Percentiles rank a stretch among this genome's conserved stretches.
Evolutionary conservation across 2,888 invertebrate genomes (phyloP).

Genomic region (Helicoverpa assulta): DNA sequence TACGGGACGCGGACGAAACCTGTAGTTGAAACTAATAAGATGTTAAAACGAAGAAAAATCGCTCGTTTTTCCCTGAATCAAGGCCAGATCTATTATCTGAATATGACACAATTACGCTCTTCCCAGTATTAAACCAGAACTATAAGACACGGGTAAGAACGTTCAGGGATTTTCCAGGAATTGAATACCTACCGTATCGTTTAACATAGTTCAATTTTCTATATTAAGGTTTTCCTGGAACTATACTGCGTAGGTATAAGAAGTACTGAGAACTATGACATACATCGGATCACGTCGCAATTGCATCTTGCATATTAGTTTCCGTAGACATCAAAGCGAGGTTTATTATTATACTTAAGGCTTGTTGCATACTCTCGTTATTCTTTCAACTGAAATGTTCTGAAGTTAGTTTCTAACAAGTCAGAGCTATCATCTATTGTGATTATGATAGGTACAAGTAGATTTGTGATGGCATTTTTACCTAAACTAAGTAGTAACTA

Average conservation of each 20-base stretch:
- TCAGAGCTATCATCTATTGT: no score
- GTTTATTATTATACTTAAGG: slow-evolving; percentile 65
- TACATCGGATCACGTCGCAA: slow-evolving; percentile 43
- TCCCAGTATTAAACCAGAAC: not conserved
- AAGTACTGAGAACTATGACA: slow-evolving; percentile 32
- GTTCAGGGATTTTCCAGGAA: not conserved
- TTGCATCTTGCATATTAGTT: slow-evolving; percentile 57
- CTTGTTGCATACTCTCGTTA: slow-evolving; percentile 53
- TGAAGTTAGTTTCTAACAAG: not conserved
- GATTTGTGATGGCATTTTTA: no score
- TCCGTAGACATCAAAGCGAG: slow-evolving; percentile 64
- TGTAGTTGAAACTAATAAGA: no score
- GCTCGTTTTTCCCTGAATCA: no score
- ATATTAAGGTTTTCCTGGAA: slow-evolving; percentile 31
- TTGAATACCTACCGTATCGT: not conserved
- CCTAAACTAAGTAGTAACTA: no score
- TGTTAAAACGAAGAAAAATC: no score
- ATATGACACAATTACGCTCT: not conserved
- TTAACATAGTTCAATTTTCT: slow-evolving; percentile 5
- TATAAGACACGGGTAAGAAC: not conserved
- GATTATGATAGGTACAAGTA: no score
- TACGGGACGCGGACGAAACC: no score
- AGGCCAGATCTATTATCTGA: no score
- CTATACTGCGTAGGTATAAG: not conserved
- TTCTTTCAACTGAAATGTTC: not conserved